These are phyloP conservation scores for Junonia oenone DNA, from an alignment of 2,888 invertebrate genomes.

Conservation along the genomic window DNA sequence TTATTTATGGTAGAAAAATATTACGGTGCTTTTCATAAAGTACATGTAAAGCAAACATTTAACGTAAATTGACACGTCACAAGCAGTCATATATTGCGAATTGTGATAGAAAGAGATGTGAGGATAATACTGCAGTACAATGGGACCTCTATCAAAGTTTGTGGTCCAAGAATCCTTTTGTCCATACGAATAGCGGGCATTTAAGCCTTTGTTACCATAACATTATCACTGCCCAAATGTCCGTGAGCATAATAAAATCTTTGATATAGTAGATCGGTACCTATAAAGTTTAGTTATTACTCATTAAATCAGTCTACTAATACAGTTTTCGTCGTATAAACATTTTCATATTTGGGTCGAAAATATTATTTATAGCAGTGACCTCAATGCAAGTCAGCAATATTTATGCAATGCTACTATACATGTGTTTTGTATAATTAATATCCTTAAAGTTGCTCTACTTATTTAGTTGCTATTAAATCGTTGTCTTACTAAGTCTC, in stretches of 20 bases:
- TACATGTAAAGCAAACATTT: constrained; percentile 35
- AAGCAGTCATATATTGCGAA: constrained; percentile 52
- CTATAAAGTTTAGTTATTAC: no score
- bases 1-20: background rate
- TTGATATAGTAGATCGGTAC: background rate
- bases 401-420: no score
- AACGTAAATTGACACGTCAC: constrained; percentile 46
- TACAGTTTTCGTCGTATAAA: no score
- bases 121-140: constrained; percentile 47
- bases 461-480: background rate
- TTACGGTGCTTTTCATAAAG: background rate
- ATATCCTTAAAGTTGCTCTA: no score
- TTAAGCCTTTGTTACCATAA: constrained; percentile 48
- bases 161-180: constrained; percentile 47
- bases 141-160: constrained; percentile 56
- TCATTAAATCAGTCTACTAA: no score
- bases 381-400: no score
- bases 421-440: no score
- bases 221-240: constrained; percentile 18
- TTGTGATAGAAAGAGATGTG: constrained; percentile 50
- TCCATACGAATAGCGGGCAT: constrained; percentile 42
- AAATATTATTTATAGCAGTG: no score
- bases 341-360: no score
- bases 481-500: no score
- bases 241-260: constrained; percentile 18